Percentiles rank a stretch among this genome's conserved stretches.
phyloP scores from a whole-genome alignment of 2,888 invertebrate species.

The Yponomeuta malinellus region DNA sequence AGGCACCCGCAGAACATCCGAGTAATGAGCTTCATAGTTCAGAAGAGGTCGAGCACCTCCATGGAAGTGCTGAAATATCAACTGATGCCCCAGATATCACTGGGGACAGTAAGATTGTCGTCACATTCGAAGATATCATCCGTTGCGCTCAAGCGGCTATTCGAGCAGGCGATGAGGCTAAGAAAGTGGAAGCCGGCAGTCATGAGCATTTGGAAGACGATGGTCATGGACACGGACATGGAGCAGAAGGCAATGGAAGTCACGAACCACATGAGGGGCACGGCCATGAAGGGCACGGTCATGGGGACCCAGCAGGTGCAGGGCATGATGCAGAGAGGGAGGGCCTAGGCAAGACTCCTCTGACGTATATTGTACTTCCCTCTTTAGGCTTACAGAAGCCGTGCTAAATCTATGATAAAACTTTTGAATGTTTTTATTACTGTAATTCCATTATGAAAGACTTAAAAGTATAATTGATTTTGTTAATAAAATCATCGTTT shows the following conservation, averaged over 20 bases:
- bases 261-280: not conserved
- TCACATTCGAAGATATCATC: constrained; percentile 19
- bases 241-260: not conserved
- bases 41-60: not conserved
- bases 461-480: too few species aligned
- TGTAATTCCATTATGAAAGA: too few species aligned
- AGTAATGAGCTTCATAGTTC: not conserved
- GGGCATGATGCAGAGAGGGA: constrained; percentile 15
- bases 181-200: not conserved
- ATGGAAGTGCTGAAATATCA: constrained; percentile 8
- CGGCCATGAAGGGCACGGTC: not conserved
- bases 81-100: not conserved
- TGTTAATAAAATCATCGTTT: too few species aligned
- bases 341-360: constrained; percentile 36
- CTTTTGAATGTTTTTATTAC: not conserved
- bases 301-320: not conserved
- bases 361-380: constrained; percentile 55
- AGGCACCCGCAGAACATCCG: not conserved
- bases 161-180: constrained; percentile 26
- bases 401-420: not conserved
- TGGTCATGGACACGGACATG: not conserved
- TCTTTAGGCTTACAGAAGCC: constrained; percentile 20
- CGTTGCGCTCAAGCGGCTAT: constrained; percentile 33
- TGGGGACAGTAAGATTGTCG: constrained; percentile 9
- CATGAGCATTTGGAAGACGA: not conserved